Conservation (phyloP, 2,113 vertebrate species). For the Eurypyga helias region DNA sequence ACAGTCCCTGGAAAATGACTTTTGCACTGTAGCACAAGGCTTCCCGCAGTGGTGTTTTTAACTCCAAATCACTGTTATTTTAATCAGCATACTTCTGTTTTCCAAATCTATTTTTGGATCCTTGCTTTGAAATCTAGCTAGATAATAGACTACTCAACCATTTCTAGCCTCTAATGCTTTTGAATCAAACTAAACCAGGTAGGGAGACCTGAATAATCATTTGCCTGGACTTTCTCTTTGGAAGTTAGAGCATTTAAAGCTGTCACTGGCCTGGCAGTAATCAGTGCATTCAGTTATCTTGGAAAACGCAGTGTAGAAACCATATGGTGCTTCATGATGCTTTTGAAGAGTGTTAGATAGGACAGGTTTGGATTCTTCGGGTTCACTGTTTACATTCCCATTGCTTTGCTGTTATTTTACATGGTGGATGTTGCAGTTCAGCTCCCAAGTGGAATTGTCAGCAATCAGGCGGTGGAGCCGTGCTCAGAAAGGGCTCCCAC, state of each 20-base stretch:
- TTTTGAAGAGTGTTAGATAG: not conserved
- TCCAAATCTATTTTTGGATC: not conserved
- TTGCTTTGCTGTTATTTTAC: not conserved
- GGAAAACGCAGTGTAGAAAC: not conserved
- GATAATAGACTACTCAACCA: not conserved
- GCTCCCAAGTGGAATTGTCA: not conserved
- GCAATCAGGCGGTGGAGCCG: not conserved
- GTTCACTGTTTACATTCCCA: not conserved
- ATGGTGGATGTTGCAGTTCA: not conserved
- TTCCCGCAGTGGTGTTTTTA: not conserved
- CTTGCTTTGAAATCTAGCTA: not conserved
- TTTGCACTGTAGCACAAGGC: not conserved
- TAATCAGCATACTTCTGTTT: not conserved
- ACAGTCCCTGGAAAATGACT: not conserved
- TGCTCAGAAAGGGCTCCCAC: not conserved
- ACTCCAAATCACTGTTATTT: slow-evolving; percentile 13
- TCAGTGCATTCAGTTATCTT: not conserved
- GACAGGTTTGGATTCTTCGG: not conserved
- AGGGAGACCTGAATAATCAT: not conserved
- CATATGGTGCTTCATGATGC: not conserved
- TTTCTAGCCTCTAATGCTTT: not conserved
- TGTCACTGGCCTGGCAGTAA: not conserved
- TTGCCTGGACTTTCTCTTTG: not conserved
- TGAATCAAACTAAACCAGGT: not conserved
- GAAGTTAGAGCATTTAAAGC: not conserved